Base-by-base conservation (phyloP, 2,797 vertebrate genomes). In the Threskiornis aethiopicus region DNA sequence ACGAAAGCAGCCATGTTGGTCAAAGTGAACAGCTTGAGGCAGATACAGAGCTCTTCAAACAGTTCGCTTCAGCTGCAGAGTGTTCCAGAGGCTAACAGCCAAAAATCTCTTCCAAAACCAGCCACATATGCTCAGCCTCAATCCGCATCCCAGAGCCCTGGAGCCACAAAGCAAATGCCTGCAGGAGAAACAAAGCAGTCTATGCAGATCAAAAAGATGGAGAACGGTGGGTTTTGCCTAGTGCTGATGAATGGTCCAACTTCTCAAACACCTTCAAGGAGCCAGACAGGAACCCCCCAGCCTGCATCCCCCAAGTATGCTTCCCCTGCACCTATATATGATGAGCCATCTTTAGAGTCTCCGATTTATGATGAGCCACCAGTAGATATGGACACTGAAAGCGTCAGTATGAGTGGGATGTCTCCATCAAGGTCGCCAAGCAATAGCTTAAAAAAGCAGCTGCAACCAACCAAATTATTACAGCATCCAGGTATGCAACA, bases 341-440 rank as follows among this genome's bases (percentile, higher is more conserved):
- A 99, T 31, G 98, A 99, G 87, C 99, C 99, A 10, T 98, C 98
- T 66, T 80, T 98, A 51, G 98, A 99, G 54, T 98, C 98, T 72
- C 99, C 99, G 5, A 99, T 99, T 96, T 99, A 99, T 62, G 99
- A 99, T 2, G 99, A 99, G 87, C 99, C 99, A 51, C 99, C 99
- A 8, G 97, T 98, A 76, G 99, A 99, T 93, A 99, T 99, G 99
- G 99, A 99, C 95, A 98, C 98, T 44, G 99, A 99, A 92, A 98
- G 97, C 18, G 64, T 97, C 22, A 96, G 97, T 93, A n/a, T 97
- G 54, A 98, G 98, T 37, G 98, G 98, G 78, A 96, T 97, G 70
- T 97, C 96, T 91, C 97, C 98, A 76, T 97, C 97, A 49, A 84
- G 97, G 84, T 98, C 97, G 19, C 92, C 98, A 96, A 84, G 97